These are phyloP conservation scores for Plotosus lineatus DNA, from an alignment of 2,113 vertebrate species.

Conservation along the genomic window DNA sequence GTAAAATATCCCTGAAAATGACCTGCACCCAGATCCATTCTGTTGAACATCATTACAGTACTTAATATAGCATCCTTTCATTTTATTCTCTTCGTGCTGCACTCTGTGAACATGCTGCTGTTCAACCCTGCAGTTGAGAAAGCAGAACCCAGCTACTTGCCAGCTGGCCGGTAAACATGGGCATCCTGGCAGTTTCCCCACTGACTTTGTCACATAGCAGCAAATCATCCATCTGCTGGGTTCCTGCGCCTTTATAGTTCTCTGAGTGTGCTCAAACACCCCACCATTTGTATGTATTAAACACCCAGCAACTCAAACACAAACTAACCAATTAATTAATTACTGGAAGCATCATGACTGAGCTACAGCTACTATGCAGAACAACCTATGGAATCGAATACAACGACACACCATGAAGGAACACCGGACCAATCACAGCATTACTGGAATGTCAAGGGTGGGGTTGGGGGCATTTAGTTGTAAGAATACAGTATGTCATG, in stretches of 20 bases:
- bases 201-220: slow-evolving; percentile 33
- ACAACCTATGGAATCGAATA: neutral
- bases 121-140: neutral
- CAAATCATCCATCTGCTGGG: slow-evolving; percentile 20
- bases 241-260: neutral
- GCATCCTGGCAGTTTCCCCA: slow-evolving; percentile 18
- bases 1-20: no score
- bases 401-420: neutral
- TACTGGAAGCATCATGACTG: neutral
- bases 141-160: slow-evolving; percentile 1
- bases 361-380: neutral
- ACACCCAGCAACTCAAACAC: neutral
- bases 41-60: neutral
- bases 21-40: neutral
- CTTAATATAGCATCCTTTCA: neutral
- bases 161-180: slow-evolving; percentile 9
- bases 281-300: neutral
- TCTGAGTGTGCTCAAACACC: neutral
- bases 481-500: neutral
- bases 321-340: neutral
- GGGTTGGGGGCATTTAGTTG: neutral
- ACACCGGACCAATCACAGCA: slow-evolving; percentile 2
- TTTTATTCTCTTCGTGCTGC: neutral
- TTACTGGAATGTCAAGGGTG: neutral
- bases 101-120: neutral